Percentiles rank a stretch among this genome's conserved stretches.
phyloP scores from a whole-genome alignment of 2,113 vertebrate species.

The Lepisosteus oculatus region DNA sequence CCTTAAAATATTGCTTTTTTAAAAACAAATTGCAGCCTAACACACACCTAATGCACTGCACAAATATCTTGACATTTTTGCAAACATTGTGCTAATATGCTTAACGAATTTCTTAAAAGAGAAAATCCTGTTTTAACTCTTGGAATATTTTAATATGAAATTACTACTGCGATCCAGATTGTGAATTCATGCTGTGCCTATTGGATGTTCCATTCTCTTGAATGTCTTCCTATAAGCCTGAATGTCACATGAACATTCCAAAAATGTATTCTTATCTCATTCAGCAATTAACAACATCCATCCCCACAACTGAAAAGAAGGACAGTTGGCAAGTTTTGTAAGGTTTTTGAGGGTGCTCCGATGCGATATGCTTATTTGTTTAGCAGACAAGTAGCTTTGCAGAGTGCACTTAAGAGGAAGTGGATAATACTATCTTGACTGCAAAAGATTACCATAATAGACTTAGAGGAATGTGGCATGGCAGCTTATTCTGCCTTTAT shows the following conservation, averaged over 20 bases:
- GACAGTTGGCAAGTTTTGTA: neutral
- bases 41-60: no score
- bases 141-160: neutral
- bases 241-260: neutral
- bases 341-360: neutral
- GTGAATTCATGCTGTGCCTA: neutral
- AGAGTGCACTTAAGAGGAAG: neutral
- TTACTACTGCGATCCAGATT: neutral
- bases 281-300: slow-evolving; percentile 1
- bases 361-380: neutral
- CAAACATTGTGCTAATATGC: neutral
- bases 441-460: neutral
- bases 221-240: neutral
- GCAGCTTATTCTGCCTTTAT: neutral
- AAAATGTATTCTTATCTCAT: slow-evolving; percentile 4
- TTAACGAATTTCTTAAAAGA: neutral
- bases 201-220: neutral
- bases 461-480: neutral
- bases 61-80: neutral
- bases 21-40: no score
- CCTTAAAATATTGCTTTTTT: no score
- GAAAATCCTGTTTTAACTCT: neutral
- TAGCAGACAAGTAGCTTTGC: neutral
- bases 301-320: neutral
- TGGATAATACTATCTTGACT: neutral